Conservation (phyloP, 2,888 invertebrate species). For the Kuschelorhynchus macadamiae region DNA sequence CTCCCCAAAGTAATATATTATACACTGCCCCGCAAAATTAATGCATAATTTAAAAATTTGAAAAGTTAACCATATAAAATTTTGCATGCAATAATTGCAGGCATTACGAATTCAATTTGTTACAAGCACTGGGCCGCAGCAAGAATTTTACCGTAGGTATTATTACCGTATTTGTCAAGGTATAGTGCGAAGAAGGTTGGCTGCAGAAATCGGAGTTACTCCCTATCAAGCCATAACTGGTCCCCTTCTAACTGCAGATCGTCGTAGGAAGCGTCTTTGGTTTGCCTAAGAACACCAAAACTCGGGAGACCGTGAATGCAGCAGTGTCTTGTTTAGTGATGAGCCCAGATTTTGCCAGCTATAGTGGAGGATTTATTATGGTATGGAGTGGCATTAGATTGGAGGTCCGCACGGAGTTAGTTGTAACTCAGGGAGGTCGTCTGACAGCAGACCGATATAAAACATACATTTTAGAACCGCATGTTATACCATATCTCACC, state of each 20-base stretch:
- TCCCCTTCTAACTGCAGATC: constrained; percentile 2
- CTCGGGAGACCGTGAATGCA: constrained; percentile 3
- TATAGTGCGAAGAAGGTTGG: constrained; percentile 4
- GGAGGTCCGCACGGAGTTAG: not conserved
- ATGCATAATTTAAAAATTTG: too few species aligned
- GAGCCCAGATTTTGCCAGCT: constrained; percentile 15
- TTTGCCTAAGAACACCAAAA: constrained; percentile 8
- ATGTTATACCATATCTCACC: too few species aligned
- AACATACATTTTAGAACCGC: too few species aligned
- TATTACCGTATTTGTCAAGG: constrained; percentile 6
- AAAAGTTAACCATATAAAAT: too few species aligned
- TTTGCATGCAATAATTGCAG: too few species aligned
- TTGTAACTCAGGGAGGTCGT: constrained; percentile 1
- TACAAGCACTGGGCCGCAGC: not conserved
- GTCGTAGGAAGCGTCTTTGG: not conserved
- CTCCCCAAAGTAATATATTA: too few species aligned
- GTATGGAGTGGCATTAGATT: constrained; percentile 7
- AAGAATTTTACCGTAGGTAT: not conserved
- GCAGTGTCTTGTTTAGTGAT: not conserved
- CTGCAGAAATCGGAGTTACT: constrained; percentile 5
- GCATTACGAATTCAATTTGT: not conserved
- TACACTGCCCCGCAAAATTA: too few species aligned
- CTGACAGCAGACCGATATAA: not conserved
- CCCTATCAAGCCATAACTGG: constrained; percentile 7
- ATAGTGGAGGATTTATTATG: constrained; percentile 8